Evolutionary conservation across 1,140 invertebrate species (phyloP).

Genomic region (Tachypleus tridentatus): DNA sequence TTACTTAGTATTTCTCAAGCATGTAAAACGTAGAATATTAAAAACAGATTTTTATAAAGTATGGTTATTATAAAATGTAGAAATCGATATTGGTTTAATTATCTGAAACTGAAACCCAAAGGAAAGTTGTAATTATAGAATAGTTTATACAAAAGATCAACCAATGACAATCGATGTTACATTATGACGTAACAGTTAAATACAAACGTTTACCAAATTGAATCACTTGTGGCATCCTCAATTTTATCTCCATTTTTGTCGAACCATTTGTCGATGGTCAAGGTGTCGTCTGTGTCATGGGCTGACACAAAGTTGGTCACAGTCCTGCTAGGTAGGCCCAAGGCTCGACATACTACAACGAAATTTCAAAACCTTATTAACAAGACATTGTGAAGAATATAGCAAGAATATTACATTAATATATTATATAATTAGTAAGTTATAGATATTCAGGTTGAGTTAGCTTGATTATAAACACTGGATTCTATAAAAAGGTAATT

Average conservation of each 20-base stretch:
- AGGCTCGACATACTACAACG: constrained; percentile 56
- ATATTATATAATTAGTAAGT: not conserved
- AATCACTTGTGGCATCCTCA: constrained; percentile 18
- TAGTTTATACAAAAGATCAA: not conserved
- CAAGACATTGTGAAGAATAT: not conserved
- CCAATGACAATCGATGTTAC: constrained; percentile 9
- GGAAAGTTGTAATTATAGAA: not conserved
- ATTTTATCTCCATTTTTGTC: constrained; percentile 52
- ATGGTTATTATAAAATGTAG: too few species aligned
- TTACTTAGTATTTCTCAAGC: too few species aligned
- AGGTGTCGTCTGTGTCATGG: constrained; percentile 74
- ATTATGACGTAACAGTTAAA: not conserved
- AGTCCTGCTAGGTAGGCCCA: constrained; percentile 71
- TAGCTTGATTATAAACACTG: too few species aligned
- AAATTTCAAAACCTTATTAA: not conserved
- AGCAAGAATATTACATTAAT: not conserved
- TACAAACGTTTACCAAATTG: constrained; percentile 28
- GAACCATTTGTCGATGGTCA: constrained; percentile 79
- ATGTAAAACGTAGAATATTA: too few species aligned
- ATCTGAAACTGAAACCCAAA: not conserved
- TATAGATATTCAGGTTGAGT: too few species aligned
- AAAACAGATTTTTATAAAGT: too few species aligned
- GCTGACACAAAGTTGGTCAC: constrained; percentile 79
- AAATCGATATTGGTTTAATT: too few species aligned
- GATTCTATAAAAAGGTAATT: too few species aligned